phyloP scores from a whole-genome alignment of 2,113 vertebrate species.

The Colinus virginianus region DNA sequence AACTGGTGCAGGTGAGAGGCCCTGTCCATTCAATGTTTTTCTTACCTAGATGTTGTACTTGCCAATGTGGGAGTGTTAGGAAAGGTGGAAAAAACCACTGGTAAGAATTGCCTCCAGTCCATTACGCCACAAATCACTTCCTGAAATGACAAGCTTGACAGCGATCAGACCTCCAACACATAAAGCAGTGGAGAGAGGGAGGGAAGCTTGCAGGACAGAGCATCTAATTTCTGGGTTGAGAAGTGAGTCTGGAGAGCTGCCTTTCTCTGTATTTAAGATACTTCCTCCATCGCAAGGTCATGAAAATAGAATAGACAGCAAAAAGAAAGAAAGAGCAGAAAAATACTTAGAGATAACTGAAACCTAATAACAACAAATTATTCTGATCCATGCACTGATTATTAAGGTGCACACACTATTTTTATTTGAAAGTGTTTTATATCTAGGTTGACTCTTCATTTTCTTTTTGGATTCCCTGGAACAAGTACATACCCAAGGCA shows the following conservation, averaged over 20 bases:
- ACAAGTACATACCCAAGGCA: not conserved
- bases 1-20: not conserved
- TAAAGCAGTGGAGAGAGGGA: not conserved
- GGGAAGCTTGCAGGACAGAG: not conserved
- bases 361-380: not conserved
- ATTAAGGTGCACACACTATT: not conserved
- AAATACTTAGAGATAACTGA: not conserved
- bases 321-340: not conserved
- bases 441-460: not conserved
- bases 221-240: not conserved
- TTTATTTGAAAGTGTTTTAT: not conserved
- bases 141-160: constrained; percentile 73
- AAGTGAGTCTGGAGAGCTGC: not conserved
- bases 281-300: not conserved
- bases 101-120: constrained; percentile 85
- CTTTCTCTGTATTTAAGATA: not conserved
- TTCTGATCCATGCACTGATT: not conserved
- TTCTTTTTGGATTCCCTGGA: not conserved
- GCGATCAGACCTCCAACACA: not conserved
- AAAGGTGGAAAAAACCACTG: constrained; percentile 65
- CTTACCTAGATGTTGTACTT: constrained; percentile 77
- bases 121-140: constrained; percentile 84
- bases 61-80: constrained; percentile 37
- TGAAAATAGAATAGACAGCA: not conserved
- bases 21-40: not conserved